Conservation (phyloP, 1,140 invertebrate genomes). For the Diabrotica undecimpunctata region DNA sequence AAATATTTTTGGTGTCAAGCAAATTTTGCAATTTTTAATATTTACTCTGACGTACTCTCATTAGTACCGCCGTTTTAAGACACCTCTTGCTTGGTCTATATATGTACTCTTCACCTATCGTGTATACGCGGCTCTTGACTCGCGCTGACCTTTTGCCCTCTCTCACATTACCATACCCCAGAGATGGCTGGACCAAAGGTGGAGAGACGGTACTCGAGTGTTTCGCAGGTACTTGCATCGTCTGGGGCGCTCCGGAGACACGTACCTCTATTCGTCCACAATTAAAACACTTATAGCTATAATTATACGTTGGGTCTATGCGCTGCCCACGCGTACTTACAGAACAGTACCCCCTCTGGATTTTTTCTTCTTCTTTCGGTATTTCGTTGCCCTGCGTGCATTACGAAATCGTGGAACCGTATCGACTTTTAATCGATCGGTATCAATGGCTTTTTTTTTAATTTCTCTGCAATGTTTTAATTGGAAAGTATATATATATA, state of each 20-base stretch:
- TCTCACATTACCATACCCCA: constrained; percentile 46
- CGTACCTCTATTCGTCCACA: constrained; percentile 43
- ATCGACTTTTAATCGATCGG: constrained; percentile 28
- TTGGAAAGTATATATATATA: too few species aligned
- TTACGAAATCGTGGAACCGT: constrained; percentile 27
- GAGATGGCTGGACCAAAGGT: constrained; percentile 31
- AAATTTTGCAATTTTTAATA: too few species aligned
- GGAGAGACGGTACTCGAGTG: constrained; percentile 16
- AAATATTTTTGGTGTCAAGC: too few species aligned
- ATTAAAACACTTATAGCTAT: constrained; percentile 47
- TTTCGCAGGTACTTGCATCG: neutral
- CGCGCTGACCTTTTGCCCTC: constrained; percentile 45
- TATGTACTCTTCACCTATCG: constrained; percentile 29
- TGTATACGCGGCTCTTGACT: constrained; percentile 43
- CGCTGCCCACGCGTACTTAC: constrained; percentile 36
- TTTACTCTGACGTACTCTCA: too few species aligned
- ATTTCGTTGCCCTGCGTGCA: constrained; percentile 11
- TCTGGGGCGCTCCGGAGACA: constrained; percentile 30
- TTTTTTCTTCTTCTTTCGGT: constrained; percentile 20
- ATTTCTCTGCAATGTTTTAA: neutral
- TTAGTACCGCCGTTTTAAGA: neutral
- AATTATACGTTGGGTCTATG: constrained; percentile 45
- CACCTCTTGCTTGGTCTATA: constrained; percentile 9
- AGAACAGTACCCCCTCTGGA: constrained; percentile 28
- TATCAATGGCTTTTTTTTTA: constrained; percentile 17